Conservation (phyloP, 2,797 vertebrate species). For the Sebastes diaconus region DNA sequence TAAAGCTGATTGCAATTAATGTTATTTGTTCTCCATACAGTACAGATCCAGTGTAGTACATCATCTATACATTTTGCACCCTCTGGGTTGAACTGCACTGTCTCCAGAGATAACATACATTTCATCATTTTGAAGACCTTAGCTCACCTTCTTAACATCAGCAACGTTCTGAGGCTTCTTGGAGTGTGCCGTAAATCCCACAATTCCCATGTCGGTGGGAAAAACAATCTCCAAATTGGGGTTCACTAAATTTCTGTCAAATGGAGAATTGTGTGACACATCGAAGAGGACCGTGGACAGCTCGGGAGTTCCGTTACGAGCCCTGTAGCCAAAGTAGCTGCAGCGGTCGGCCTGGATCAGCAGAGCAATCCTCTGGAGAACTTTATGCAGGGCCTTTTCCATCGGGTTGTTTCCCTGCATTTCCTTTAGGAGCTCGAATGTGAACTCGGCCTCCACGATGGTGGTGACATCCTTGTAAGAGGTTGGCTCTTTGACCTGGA, state of each 20-base stretch:
- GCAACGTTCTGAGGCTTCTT: slow-evolving; percentile 89
- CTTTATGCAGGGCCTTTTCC: slow-evolving; percentile 84
- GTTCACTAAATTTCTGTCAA: slow-evolving; percentile 85
- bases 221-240: slow-evolving; percentile 89
- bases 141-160: slow-evolving; percentile 91
- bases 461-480: slow-evolving; percentile 84
- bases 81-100: background rate
- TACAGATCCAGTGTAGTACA: background rate
- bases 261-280: slow-evolving; percentile 86
- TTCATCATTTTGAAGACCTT: background rate
- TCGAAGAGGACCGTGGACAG: slow-evolving; percentile 87
- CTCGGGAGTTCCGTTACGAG: slow-evolving; percentile 88
- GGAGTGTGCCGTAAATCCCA: slow-evolving; percentile 87
- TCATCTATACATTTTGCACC: background rate
- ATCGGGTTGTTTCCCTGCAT: slow-evolving; percentile 68
- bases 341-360: slow-evolving; percentile 88
- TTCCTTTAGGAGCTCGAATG: slow-evolving; percentile 83
- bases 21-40: background rate
- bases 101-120: background rate
- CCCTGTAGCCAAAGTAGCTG: slow-evolving; percentile 85
- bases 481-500: slow-evolving; percentile 73
- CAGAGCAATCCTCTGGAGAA: slow-evolving; percentile 86
- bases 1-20: background rate
- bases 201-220: slow-evolving; percentile 89
- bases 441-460: slow-evolving; percentile 84